A percentile compares a stretch with the other conserved stretches of the same genome.
Evolutionary conservation across 2,113 vertebrate species (phyloP).

Genomic region (Melanostigma gelatinosum): DNA sequence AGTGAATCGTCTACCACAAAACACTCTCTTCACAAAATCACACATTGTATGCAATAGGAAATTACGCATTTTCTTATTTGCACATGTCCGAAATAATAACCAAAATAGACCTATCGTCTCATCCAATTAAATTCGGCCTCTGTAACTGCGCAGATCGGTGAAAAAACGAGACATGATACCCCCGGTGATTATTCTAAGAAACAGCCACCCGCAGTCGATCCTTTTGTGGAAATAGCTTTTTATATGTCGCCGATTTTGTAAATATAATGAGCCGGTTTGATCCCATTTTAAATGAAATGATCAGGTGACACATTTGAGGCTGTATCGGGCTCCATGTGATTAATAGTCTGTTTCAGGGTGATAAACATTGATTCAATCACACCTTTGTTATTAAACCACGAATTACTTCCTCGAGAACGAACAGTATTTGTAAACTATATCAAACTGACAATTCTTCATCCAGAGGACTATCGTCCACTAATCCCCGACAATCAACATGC

Average conservation of each 20-base stretch:
- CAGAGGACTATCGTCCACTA: conserved; percentile 48
- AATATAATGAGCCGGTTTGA: not conserved
- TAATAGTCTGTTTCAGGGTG: conserved; percentile 7
- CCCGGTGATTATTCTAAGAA: not conserved
- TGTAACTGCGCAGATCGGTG: not conserved
- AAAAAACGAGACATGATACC: not conserved
- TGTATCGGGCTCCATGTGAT: not conserved
- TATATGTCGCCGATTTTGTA: not conserved
- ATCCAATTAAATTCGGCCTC: not conserved
- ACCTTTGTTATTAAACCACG: conserved; percentile 16
- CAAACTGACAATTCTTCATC: conserved; percentile 51
- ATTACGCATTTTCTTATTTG: not conserved
- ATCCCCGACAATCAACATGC: conserved; percentile 59
- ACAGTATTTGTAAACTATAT: conserved; percentile 44
- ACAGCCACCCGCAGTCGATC: not conserved
- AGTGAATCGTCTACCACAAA: not conserved
- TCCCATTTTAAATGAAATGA: not conserved
- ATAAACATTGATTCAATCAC: conserved; percentile 66
- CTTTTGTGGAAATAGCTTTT: not conserved
- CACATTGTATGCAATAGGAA: not conserved
- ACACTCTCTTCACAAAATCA: not conserved
- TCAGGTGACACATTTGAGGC: not conserved
- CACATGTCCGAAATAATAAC: not conserved
- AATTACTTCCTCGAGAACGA: conserved; percentile 52
- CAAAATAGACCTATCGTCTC: not conserved